Evolutionary conservation across 2,888 invertebrate genomes (phyloP), one percentile per base, ranked within the genome.

Genomic region (Scrobipalpa atriplicella): DNA sequence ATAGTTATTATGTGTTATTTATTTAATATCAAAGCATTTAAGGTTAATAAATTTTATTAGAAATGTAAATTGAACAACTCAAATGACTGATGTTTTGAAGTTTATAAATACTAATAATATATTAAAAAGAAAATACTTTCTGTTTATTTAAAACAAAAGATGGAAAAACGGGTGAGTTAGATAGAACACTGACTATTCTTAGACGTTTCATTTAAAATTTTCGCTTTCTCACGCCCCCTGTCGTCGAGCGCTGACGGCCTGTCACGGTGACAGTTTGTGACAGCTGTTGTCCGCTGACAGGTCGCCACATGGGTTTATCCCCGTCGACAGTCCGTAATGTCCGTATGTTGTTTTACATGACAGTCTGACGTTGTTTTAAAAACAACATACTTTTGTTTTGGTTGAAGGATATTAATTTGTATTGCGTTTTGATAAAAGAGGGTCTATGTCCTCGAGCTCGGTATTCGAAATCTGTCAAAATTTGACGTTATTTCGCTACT

Each of bases 281-380:
- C 54, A 54, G 19, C 39, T 16, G 16, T 8, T n/a, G 47, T 47
- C 41, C 16, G 39, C 18, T 61, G 61, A 29, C 19, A 54, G 21
- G 0, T n/a, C 58, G 58, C 29, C 39, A 9, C 21, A 18, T 10
- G 39, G 61, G 61, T 61, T 61, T 61, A 61, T 39, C 61, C 58
- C 13, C 29, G 58, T 13, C n/a, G 58, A 58, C 21, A 29, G 61
- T 29, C 29, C 10, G 13, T 21, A 58, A 10, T 13, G 29, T 7
- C 21, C 21, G 29, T n/a, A 36, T 58, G 36, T 58, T 58, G 58
- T 58, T 58, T 36, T 11, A 58, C 58, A 21, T 21, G 47, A 47
- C 36, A 36, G 11, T 9, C 16, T 29, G 29, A 29, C 13, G 58
- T 58, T 58, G 58, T 58, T 38, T 58, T 13, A 36, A 36, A 54